Evolutionary conservation across 2,888 invertebrate genomes (phyloP), one percentile per base, ranked within the genome.

Genomic region (Linyphia triangularis): DNA sequence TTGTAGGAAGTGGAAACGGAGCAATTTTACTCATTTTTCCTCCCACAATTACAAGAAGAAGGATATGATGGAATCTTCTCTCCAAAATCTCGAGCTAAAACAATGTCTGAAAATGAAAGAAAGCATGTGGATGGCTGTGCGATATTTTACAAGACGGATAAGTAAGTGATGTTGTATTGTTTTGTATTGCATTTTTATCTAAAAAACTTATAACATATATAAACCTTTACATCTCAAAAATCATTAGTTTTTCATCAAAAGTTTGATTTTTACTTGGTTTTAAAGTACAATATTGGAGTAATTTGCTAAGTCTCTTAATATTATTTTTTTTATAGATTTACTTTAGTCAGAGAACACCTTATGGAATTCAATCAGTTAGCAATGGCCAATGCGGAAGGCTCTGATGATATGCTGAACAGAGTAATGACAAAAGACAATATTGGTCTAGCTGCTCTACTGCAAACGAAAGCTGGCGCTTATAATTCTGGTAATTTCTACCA

Each of bases 391-490:
- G 98, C 99, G 26, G 98, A 99, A 92, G 98, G 98, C 70, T 97
- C 98, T 69, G 98, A 99, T 93, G 98, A 99, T 93, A 99, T 99
- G 98, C 94, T 99, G 92, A 99, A 99, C 94, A 95, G 99, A 91
- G 99, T 99, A 72, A 99, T 99, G 98, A 98, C 99, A 79, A 98
- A 98, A 90, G 99, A 99, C 94, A 99, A 99, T 94, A 99, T 99
- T 92, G 99, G 98, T 5, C 94, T 99, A 91, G 98, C 98, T 22
- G 99, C 99, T 5, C 94, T 99, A 91, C 94, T 99, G 83, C 97
- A 97, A 93, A 98, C 98, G 63, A 98, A 97, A 92, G 97, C 98
- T 92, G 96, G 96, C 77, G 97, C 98, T 10, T 99, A 98, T 24
- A 13, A 33, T 24, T 43, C 40, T 59, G 77, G 89, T 89, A 67